Conservation (phyloP, 2,888 invertebrate species). For the Xestia xanthographa region DNA sequence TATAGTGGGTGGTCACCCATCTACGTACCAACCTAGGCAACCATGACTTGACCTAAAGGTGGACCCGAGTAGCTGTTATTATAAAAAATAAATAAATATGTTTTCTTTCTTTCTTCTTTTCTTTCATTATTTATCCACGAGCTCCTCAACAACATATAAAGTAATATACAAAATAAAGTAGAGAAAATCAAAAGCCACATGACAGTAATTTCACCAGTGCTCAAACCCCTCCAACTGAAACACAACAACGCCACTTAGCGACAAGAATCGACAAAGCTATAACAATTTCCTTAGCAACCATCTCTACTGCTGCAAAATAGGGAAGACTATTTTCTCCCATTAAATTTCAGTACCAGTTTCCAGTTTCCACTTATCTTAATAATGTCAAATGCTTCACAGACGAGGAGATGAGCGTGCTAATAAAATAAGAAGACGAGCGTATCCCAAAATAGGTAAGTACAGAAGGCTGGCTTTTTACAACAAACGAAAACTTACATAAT, state of each 20-base stretch:
- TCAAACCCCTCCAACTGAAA: not conserved
- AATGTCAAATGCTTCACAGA: slow-evolving; percentile 40
- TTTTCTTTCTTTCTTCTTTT: too few species aligned
- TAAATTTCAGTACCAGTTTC: slow-evolving; percentile 31
- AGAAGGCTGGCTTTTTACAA: not conserved
- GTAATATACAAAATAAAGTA: not conserved
- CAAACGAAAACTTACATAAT: not conserved
- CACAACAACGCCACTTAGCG: slow-evolving; percentile 15
- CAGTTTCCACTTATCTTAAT: slow-evolving; percentile 36
- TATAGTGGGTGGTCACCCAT: too few species aligned
- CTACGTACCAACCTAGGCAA: too few species aligned
- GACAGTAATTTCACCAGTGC: not conserved
- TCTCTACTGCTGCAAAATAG: slow-evolving; percentile 15
- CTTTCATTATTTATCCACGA: not conserved
- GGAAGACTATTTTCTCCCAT: slow-evolving; percentile 1
- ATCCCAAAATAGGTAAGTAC: not conserved
- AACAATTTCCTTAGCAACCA: slow-evolving; percentile 30
- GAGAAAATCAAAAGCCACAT: not conserved
- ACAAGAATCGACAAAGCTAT: slow-evolving; percentile 31
- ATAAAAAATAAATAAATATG: too few species aligned
- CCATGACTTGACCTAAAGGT: too few species aligned
- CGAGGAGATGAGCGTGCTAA: slow-evolving; percentile 30
- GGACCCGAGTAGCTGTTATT: too few species aligned
- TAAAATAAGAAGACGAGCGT: slow-evolving; percentile 33
- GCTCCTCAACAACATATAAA: not conserved